Evolutionary conservation across 1,140 invertebrate genomes (phyloP).

Genomic region (Pogonomyrmex californicus): DNA sequence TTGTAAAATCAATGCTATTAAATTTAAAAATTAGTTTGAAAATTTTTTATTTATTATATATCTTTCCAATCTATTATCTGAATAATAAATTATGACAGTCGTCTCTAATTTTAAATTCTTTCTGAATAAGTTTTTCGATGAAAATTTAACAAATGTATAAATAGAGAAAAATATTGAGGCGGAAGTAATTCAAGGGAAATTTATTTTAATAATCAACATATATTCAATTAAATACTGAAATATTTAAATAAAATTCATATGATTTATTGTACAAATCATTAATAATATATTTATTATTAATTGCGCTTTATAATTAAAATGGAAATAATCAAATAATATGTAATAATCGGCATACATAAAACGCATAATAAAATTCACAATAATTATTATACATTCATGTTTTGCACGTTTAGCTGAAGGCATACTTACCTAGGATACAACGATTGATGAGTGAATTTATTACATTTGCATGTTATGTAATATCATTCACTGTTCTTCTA

Average conservation of each 20-base stretch:
- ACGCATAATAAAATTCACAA: not conserved
- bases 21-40: not conserved
- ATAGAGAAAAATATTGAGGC: not conserved
- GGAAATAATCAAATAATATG: conserved; percentile 7
- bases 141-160: not conserved
- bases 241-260: not conserved
- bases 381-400: conserved; percentile 12
- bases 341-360: not conserved
- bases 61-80: not conserved
- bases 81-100: not conserved
- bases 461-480: not conserved
- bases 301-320: conserved; percentile 17
- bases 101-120: not conserved
- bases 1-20: not conserved
- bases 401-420: not conserved
- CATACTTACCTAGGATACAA: not conserved
- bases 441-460: conserved; percentile 15
- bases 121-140: not conserved
- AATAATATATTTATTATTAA: not conserved
- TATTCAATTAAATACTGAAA: conserved; percentile 14
- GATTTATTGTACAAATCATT: not conserved
- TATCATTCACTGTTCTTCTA: not conserved
- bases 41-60: not conserved
- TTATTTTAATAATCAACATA: conserved; percentile 4
- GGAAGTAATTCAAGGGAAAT: not conserved